A percentile compares a stretch with the other conserved stretches of the same genome.
phyloP scores from a whole-genome alignment of 2,888 invertebrate species.

The Tanypteryx hageni region DNA sequence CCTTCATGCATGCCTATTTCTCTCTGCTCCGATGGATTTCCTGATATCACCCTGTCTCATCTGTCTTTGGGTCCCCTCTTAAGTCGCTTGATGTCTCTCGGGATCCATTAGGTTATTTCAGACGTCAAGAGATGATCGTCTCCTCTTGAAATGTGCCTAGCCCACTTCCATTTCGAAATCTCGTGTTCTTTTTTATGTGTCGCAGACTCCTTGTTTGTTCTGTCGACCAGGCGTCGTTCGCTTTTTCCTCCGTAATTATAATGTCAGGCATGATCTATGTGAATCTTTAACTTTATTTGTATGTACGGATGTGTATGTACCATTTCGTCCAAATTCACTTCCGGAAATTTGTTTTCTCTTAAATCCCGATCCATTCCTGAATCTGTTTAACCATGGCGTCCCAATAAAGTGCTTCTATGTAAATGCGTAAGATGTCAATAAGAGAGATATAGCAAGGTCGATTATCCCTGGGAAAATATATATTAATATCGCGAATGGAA shows the following conservation, averaged over 20 bases:
- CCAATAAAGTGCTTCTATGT: too few species aligned
- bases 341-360: too few species aligned
- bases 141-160: slow-evolving; percentile 18
- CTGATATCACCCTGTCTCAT: slow-evolving; percentile 16
- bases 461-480: too few species aligned
- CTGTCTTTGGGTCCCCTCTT: slow-evolving; percentile 11
- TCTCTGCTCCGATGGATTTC: neutral
- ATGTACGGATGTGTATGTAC: too few species aligned
- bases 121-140: slow-evolving; percentile 32
- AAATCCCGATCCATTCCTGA: too few species aligned
- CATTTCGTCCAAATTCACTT: too few species aligned
- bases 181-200: neutral
- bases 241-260: neutral
- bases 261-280: neutral
- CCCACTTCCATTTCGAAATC: slow-evolving; percentile 28
- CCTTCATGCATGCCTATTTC: neutral
- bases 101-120: slow-evolving; percentile 32
- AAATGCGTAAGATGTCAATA: too few species aligned
- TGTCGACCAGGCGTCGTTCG: neutral
- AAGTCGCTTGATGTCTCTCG: slow-evolving; percentile 7
- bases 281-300: neutral
- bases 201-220: slow-evolving; percentile 3
- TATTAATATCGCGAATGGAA: too few species aligned
- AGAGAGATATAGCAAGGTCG: too few species aligned
- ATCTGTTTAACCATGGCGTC: too few species aligned